Base-by-base conservation (phyloP, 2,113 vertebrate genomes). In the Elachura formosa region DNA sequence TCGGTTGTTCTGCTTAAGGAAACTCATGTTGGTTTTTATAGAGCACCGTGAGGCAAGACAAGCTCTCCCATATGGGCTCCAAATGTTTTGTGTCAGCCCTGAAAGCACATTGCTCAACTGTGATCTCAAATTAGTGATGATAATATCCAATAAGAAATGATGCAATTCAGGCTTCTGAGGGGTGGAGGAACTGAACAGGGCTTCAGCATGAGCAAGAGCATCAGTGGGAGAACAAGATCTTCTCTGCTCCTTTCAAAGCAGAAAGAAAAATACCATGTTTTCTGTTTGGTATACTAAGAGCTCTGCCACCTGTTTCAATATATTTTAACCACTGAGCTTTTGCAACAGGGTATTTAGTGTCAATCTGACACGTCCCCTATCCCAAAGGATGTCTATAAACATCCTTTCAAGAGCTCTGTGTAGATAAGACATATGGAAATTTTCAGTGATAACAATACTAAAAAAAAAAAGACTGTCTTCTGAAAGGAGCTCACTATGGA, bases 61-160 rank as follows among this genome's bases (percentile, higher is more conserved):
- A 68, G 20, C 21, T 79, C 49, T 92, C 34, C 69, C 84, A 95
- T 85, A 82, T 79, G 81, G 81, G n/a, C 49, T 83, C 71, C 94
- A 96, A 95, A 93, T 93, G 69, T 87, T 91, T 87, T 76, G 63
- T 76, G 62, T 87, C 76, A 92, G 52, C 67, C 77, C 54, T 46
- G 64, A 85, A 84, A 79, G 58, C 58, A 87, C 29, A 43, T 14
- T 69, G 77, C 80, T 95, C 79, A 95, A 61, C 93, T 93, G 66
- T 33, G 87, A 87, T 85, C 63, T 91, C 81, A 91, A 91, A 94
- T 89, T 79, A 87, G 52, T 76, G 77, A 89, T 87, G 79, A 92
- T 92, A 92, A 81, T 91, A 46, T 49, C 62, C 74, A 87, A 68
- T 73, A 68, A 91, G 78, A 29, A 79, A 73, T 95, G 2, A 91